A percentile compares a stretch with the other conserved stretches of the same genome.
Evolutionary conservation across 2,797 vertebrate species (phyloP).

Genomic region (Gymnoscopelus microlampas): DNA sequence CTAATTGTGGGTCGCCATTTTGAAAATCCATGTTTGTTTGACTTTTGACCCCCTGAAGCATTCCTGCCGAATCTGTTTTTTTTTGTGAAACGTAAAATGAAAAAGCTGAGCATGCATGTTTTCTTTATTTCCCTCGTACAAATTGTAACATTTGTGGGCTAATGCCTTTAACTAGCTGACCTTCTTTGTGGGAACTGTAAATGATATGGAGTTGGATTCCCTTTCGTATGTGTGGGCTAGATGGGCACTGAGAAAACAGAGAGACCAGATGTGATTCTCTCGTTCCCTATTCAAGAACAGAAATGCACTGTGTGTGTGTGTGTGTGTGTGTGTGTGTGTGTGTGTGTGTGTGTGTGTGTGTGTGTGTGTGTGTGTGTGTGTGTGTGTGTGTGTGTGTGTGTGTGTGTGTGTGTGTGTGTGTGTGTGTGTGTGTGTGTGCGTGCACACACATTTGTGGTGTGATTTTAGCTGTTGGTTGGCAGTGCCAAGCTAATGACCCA

Average conservation of each 20-base stretch:
- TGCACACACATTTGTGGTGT: not conserved
- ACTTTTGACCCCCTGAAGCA: constrained; percentile 76
- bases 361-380: constrained; percentile 19
- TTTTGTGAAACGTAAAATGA: constrained; percentile 73
- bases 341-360: constrained; percentile 15
- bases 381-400: constrained; percentile 24
- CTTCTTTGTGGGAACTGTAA: constrained; percentile 83
- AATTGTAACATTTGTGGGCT: constrained; percentile 79
- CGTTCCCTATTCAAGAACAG: constrained; percentile 26
- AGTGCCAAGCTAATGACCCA: constrained; percentile 59
- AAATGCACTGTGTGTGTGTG: constrained; percentile 30
- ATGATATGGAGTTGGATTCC: constrained; percentile 78
- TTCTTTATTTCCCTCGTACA: constrained; percentile 49
- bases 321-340: constrained; percentile 17
- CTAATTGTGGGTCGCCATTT: constrained; percentile 79
- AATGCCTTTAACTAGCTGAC: constrained; percentile 85
- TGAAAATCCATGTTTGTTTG: constrained; percentile 86
- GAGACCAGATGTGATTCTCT: constrained; percentile 75
- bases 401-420: constrained; percentile 14
- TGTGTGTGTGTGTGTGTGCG: constrained; percentile 11
- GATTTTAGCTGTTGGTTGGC: constrained; percentile 53
- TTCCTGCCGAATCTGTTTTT: constrained; percentile 67
- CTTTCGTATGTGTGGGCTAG: constrained; percentile 65
- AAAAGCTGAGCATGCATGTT: constrained; percentile 76
- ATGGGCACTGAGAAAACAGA: constrained; percentile 74